A percentile compares a stretch with the other conserved stretches of the same genome.
Conservation (phyloP, 2,888 invertebrate genomes). For the Sarcophaga rosellei region DNA sequence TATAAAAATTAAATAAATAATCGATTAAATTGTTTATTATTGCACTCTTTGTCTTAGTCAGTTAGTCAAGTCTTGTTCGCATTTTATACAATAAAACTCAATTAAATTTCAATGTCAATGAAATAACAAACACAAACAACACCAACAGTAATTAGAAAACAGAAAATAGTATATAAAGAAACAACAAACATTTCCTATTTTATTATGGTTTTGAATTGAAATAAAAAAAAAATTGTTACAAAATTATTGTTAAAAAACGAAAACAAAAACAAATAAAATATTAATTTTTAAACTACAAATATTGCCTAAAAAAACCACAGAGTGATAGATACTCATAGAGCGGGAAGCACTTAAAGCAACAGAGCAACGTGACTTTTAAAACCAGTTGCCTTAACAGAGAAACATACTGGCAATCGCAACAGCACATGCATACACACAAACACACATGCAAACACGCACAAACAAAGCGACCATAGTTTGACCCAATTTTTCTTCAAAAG, state of each 20-base stretch:
- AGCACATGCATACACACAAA: background rate
- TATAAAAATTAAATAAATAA: too few relatives aligned
- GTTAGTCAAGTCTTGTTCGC: too few relatives aligned
- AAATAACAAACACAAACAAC: conserved; percentile 13
- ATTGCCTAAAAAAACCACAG: conserved; percentile 2
- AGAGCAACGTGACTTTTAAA: conserved; percentile 48
- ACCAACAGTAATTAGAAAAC: background rate
- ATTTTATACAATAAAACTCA: background rate
- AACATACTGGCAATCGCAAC: conserved; percentile 4
- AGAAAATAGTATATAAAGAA: too few relatives aligned
- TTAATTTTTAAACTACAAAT: conserved; percentile 39
- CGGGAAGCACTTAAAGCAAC: conserved; percentile 44
- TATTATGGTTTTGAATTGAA: background rate
- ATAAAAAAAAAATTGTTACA: background rate
- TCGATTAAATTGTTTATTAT: too few relatives aligned
- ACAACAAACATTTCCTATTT: background rate
- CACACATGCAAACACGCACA: conserved; percentile 1
- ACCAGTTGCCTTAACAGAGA: conserved; percentile 35
- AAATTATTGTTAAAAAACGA: conserved; percentile 5
- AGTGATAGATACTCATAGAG: background rate
- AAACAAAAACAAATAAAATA: background rate
- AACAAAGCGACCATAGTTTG: conserved; percentile 54
- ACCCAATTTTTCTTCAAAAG: conserved; percentile 63
- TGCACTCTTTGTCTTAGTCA: too few relatives aligned
- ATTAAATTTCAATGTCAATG: conserved; percentile 47